Conservation (phyloP, 2,113 vertebrate species). For the Eudyptes chrysolophus region DNA sequence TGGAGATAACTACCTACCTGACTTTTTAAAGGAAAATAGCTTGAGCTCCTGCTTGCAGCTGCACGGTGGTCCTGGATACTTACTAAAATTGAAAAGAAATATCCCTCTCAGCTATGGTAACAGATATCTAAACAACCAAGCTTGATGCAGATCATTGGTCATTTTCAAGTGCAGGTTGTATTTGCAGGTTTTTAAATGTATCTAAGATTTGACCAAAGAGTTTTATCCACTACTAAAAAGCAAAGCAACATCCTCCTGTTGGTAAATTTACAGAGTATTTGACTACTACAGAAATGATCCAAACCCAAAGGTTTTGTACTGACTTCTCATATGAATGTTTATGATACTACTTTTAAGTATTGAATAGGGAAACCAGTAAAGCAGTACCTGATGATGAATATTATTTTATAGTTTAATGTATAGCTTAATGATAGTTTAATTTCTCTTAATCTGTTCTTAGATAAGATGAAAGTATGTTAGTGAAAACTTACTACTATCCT, state of each 20-base stretch:
- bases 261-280: background rate
- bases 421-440: background rate
- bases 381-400: background rate
- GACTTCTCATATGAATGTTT: background rate
- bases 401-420: background rate
- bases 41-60: slow-evolving; percentile 16
- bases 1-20: background rate
- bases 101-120: background rate
- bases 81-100: background rate
- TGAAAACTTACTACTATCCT: background rate
- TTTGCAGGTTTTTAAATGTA: background rate
- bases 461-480: background rate
- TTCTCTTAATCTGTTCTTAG: background rate
- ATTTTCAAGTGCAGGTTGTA: background rate
- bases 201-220: background rate
- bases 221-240: background rate
- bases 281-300: background rate
- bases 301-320: background rate
- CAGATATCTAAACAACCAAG: background rate
- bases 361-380: background rate
- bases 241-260: background rate
- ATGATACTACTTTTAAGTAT: background rate
- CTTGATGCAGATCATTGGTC: background rate
- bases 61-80: background rate
- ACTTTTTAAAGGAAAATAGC: background rate